Evolutionary conservation across 2,797 vertebrate genomes (phyloP).

Genomic region (Hafferia zeledoni): DNA sequence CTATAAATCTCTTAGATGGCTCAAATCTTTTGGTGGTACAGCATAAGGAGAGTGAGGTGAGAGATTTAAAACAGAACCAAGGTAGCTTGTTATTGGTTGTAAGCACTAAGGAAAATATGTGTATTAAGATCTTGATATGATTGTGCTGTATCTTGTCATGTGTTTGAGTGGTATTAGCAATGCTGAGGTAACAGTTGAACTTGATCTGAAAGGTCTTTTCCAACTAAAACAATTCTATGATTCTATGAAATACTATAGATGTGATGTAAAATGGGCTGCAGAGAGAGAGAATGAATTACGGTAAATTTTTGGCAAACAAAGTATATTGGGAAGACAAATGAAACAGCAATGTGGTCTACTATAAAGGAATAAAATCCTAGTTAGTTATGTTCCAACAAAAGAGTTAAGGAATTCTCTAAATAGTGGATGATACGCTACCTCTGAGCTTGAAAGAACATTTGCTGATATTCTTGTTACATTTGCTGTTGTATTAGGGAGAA

Average conservation of each 20-base stretch:
- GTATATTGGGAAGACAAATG: neutral
- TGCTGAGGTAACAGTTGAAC: neutral
- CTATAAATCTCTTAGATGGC: neutral
- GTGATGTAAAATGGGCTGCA: neutral
- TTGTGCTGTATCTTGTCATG: neutral
- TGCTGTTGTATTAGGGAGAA: neutral
- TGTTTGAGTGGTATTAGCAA: neutral
- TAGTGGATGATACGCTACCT: neutral
- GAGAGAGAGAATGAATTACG: neutral
- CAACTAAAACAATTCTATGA: neutral
- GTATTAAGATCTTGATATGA: neutral
- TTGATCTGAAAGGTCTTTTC: neutral
- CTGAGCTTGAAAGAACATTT: neutral
- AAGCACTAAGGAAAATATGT: neutral
- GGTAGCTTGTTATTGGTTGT: neutral
- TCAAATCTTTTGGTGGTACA: neutral
- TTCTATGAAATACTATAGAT: neutral
- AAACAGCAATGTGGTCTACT: neutral
- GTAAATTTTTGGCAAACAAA: neutral
- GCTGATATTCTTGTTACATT: neutral
- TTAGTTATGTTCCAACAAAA: neutral
- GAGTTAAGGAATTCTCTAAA: neutral
- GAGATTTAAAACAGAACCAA: neutral
- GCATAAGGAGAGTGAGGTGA: neutral
- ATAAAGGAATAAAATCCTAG: neutral